These are phyloP conservation scores for Brachyhypopomus occidentalis DNA, from an alignment of 2,113 vertebrate species.

Conservation along the genomic window DNA sequence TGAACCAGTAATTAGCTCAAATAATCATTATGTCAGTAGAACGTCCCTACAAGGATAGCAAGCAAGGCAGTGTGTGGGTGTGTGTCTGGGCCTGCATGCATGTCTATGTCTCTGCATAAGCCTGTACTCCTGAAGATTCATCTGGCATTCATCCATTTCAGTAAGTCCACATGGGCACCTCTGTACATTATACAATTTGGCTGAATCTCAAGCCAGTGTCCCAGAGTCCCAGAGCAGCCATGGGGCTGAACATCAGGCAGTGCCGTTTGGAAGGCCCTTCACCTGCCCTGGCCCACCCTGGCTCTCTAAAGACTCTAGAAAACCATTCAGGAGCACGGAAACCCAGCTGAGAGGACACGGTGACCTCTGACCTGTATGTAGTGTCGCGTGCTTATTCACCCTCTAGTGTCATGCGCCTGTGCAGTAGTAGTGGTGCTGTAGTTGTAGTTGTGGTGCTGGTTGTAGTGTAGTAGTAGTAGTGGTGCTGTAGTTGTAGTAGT, in stretches of 20 bases:
- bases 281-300: constrained; percentile 43
- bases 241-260: not conserved
- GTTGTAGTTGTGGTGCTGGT: not conserved
- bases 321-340: constrained; percentile 14
- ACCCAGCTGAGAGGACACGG: constrained; percentile 19
- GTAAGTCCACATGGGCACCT: not conserved
- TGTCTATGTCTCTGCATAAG: constrained; percentile 2
- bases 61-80: not conserved
- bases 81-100: constrained; percentile 13
- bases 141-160: constrained; percentile 14
- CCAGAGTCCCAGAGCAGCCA: not conserved
- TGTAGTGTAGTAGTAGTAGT: not conserved
- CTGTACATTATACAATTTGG: not conserved
- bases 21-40: too few species aligned
- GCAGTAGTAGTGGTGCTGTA: not conserved
- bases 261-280: constrained; percentile 37
- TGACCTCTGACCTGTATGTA: not conserved
- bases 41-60: not conserved
- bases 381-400: not conserved
- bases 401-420: not conserved
- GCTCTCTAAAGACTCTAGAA: constrained; percentile 43
- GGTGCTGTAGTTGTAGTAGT: too few species aligned
- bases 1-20: too few species aligned
- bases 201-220: constrained; percentile 31
- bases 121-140: not conserved